These are phyloP conservation scores for Etheostoma perlongum DNA, from an alignment of 2,797 vertebrate genomes.

Conservation along the genomic window DNA sequence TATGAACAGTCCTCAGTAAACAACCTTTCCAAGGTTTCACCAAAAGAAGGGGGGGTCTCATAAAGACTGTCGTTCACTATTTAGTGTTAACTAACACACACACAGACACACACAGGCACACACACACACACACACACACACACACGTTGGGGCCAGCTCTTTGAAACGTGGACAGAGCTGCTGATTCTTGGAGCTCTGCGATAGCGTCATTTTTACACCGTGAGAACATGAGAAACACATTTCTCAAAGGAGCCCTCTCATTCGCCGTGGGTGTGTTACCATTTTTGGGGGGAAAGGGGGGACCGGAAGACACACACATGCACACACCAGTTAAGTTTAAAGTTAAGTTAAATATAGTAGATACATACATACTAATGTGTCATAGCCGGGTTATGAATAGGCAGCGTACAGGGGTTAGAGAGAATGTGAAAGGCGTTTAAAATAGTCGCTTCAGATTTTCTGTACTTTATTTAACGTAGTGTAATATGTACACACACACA, in stretches of 20 bases:
- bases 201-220: slow-evolving; percentile 79
- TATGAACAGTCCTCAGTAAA: slow-evolving; percentile 73
- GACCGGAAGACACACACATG: slow-evolving; percentile 37
- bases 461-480: slow-evolving; percentile 46
- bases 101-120: slow-evolving; percentile 32
- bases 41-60: slow-evolving; percentile 63
- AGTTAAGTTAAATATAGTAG: slow-evolving; percentile 62
- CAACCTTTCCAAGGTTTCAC: slow-evolving; percentile 76
- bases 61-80: slow-evolving; percentile 80
- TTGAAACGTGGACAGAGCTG: slow-evolving; percentile 67
- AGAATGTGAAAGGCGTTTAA: slow-evolving; percentile 65
- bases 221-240: slow-evolving; percentile 83
- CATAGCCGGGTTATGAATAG: slow-evolving; percentile 64
- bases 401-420: slow-evolving; percentile 23
- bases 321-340: slow-evolving; percentile 22
- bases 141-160: slow-evolving; percentile 41
- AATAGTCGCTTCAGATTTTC: slow-evolving; percentile 51
- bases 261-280: slow-evolving; percentile 76
- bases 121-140: slow-evolving; percentile 28
- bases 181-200: slow-evolving; percentile 69
- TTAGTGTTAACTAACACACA: slow-evolving; percentile 64
- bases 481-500: neutral
- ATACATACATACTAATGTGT: slow-evolving; percentile 54
- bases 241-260: slow-evolving; percentile 81
- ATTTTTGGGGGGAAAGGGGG: slow-evolving; percentile 63